Conservation (phyloP, 2,888 invertebrate species). For the Germaria angustata region DNA sequence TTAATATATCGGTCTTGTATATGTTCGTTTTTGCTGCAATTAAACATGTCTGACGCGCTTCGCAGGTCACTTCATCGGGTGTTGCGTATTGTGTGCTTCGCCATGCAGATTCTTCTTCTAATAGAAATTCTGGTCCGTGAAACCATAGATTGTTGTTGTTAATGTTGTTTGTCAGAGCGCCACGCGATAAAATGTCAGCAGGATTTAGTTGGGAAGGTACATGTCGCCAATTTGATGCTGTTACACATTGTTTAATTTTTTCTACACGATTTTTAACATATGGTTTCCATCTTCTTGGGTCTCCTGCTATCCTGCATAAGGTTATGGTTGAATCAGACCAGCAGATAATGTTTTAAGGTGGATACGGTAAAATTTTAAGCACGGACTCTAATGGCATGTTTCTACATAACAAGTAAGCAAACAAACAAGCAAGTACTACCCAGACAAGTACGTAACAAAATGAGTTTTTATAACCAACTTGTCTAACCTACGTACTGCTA, state of each 20-base stretch:
- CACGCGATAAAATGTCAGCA: conserved; percentile 19
- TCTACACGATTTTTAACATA: conserved; percentile 21
- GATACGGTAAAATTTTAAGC: background rate
- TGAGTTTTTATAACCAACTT: no score
- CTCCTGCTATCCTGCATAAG: conserved; percentile 25
- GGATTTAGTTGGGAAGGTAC: conserved; percentile 15
- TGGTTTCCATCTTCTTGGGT: conserved; percentile 6
- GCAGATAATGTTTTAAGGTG: background rate
- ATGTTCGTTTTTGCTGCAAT: background rate
- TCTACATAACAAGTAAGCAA: no score
- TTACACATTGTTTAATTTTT: conserved; percentile 9
- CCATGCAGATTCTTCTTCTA: background rate
- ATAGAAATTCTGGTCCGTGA: conserved; percentile 18
- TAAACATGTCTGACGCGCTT: background rate
- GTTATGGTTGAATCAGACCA: conserved; percentile 35
- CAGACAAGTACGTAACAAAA: no score
- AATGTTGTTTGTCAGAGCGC: background rate
- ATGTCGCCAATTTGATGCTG: background rate
- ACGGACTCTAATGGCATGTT: conserved; percentile 27
- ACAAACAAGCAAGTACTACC: no score
- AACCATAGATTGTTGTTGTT: conserved; percentile 14
- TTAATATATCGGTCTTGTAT: background rate
- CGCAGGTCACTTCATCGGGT: background rate
- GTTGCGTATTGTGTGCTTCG: background rate
- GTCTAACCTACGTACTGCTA: no score